Evolutionary conservation across 2,113 vertebrate species (phyloP).

Genomic region (Ptyas mucosa): DNA sequence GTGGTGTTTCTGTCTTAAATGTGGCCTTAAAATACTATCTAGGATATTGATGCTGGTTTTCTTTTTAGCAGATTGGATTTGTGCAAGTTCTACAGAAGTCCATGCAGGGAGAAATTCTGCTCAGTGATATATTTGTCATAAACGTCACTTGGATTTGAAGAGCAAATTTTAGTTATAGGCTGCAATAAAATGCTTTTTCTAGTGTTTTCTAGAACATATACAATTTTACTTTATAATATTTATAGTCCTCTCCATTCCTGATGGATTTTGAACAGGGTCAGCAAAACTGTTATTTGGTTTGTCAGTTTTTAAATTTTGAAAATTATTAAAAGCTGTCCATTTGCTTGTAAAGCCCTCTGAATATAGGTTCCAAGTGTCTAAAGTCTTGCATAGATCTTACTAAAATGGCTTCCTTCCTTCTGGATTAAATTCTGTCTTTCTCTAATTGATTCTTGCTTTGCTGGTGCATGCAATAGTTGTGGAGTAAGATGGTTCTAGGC

Average conservation of each 20-base stretch:
- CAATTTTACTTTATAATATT: not conserved
- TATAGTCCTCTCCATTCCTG: not conserved
- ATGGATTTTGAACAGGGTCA: not conserved
- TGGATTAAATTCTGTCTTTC: not conserved
- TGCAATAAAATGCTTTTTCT: not conserved
- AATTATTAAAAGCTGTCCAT: not conserved
- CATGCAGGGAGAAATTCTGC: not conserved
- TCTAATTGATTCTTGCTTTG: not conserved
- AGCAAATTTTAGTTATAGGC: not conserved
- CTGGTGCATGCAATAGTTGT: not conserved
- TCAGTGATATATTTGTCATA: not conserved
- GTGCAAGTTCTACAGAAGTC: not conserved
- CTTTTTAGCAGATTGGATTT: not conserved
- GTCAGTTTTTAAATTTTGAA: not conserved
- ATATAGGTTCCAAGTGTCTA: not conserved
- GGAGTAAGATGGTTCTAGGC: not conserved
- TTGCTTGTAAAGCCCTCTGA: not conserved
- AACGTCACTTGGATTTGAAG: not conserved
- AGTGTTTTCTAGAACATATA: not conserved
- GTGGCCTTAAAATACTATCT: not conserved
- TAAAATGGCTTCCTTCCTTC: not conserved
- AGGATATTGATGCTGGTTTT: too few relatives aligned
- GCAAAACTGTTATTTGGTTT: not conserved
- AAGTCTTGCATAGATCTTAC: not conserved
- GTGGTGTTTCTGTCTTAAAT: conserved; percentile 60